Base-by-base conservation (phyloP, 2,888 invertebrate genomes). In the Acrobasis suavella region DNA sequence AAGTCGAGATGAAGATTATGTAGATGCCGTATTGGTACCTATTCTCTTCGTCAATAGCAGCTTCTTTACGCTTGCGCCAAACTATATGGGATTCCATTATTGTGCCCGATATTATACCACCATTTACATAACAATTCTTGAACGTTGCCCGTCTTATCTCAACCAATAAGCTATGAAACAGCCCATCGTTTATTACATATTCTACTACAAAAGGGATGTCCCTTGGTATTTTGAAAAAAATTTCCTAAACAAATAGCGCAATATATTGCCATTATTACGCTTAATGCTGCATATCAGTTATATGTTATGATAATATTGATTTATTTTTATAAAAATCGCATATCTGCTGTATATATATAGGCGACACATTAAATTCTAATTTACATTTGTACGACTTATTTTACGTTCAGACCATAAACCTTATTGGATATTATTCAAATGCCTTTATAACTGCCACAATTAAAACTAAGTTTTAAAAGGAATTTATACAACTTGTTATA, bases 1-100 rank as follows among this genome's bases (percentile, higher is more conserved):
- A 68, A 70, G 65, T 68, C 59, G 69, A 65, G 67, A 62, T 67
- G 60, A 66, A 68, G 69, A 71, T 72, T 73, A 72, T 72, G 71
- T 63, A 66, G 72, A 72, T 69, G 63, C 60, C 67, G 61, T 62
- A 69, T 59, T 38, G 59, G 16, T 69, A 69, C 69, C 66, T 67
- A 67, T 72, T 72, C 67, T 50, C 15, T 8, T 9, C 50, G 50
- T 50, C 50, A 59, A 59, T 59, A 59, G 37, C 55, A 38, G 37
- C 51, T 51, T 9, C 51, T 38, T 15, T 38, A n/a, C 17, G 22
- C 22, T 50, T 12, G 58, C 58, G n/a, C 17, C 22, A 58, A n/a
- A 38, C 38, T 9, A 42, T 17, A n/a, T 50, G n/a, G 49, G 15
- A 37, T 59, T 10, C 49, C 49, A 22, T 22, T 49, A 58, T 49